Conservation (phyloP, 2,113 vertebrate genomes). For the Chitala chitala region DNA sequence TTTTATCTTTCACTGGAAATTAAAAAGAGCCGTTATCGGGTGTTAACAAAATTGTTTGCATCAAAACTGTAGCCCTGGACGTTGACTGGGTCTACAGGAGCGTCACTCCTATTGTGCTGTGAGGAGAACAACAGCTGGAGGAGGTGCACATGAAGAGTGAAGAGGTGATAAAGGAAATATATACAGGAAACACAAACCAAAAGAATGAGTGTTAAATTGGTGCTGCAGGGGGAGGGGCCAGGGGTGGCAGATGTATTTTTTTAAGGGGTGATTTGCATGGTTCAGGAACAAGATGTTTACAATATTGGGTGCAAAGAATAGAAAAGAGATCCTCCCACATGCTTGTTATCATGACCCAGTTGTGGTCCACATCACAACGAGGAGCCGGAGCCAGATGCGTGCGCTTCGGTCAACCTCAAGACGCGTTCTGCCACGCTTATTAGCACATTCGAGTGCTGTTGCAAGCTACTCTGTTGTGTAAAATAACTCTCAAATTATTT, state of each 20-base stretch:
- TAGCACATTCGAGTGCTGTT: not conserved
- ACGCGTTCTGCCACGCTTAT: not conserved
- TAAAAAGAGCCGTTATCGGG: no score
- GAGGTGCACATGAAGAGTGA: no score
- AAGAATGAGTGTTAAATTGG: no score
- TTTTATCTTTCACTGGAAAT: no score
- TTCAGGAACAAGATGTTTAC: no score
- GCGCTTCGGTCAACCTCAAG: not conserved
- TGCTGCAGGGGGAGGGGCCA: constrained; percentile 24
- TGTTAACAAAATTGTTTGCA: no score
- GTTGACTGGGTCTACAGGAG: no score
- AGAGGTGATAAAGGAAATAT: no score
- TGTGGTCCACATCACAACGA: not conserved
- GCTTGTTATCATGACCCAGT: not conserved
- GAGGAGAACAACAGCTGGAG: no score
- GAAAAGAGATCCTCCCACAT: not conserved
- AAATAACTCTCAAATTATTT: not conserved
- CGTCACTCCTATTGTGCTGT: no score
- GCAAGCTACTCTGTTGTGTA: not conserved
- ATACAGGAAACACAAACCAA: no score
- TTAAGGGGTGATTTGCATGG: not conserved
- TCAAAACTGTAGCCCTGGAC: no score
- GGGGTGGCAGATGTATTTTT: not conserved
- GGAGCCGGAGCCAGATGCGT: not conserved
- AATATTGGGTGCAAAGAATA: not conserved